These are phyloP conservation scores for Ectemnius lituratus DNA, from an alignment of 2,888 invertebrate genomes.

Conservation along the genomic window DNA sequence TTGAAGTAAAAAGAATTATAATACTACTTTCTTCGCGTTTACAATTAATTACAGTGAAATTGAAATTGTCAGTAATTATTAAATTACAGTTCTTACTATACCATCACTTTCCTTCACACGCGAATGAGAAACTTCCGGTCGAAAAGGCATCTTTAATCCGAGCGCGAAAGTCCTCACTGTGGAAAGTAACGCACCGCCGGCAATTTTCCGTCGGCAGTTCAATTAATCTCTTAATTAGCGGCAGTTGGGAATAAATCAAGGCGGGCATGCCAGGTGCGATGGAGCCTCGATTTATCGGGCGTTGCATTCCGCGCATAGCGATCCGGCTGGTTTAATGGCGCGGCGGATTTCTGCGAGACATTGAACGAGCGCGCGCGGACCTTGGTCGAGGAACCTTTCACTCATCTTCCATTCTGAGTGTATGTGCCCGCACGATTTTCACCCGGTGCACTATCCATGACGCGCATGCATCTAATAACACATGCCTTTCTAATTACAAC, in stretches of 20 bases:
- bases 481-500: slow-evolving; percentile 56
- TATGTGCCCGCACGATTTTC: slow-evolving; percentile 54
- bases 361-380: slow-evolving; percentile 50
- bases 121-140: too few relatives aligned
- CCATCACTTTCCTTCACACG: too few relatives aligned
- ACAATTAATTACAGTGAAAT: too few relatives aligned
- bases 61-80: too few relatives aligned
- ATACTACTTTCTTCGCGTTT: too few relatives aligned
- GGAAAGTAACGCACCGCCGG: not conserved
- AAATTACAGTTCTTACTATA: too few relatives aligned
- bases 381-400: slow-evolving; percentile 62
- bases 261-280: not conserved
- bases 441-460: slow-evolving; percentile 30
- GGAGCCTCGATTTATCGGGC: slow-evolving; percentile 33
- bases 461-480: slow-evolving; percentile 31
- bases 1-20: too few relatives aligned
- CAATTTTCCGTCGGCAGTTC: slow-evolving; percentile 15
- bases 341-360: slow-evolving; percentile 41
- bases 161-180: not conserved
- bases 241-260: slow-evolving; percentile 33
- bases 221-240: slow-evolving; percentile 39
- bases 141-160: too few relatives aligned
- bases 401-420: slow-evolving; percentile 59
- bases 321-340: slow-evolving; percentile 37
- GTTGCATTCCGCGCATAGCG: slow-evolving; percentile 17